Base-by-base conservation (phyloP, 2,797 vertebrate species). In the Sebastes matsubarae region DNA sequence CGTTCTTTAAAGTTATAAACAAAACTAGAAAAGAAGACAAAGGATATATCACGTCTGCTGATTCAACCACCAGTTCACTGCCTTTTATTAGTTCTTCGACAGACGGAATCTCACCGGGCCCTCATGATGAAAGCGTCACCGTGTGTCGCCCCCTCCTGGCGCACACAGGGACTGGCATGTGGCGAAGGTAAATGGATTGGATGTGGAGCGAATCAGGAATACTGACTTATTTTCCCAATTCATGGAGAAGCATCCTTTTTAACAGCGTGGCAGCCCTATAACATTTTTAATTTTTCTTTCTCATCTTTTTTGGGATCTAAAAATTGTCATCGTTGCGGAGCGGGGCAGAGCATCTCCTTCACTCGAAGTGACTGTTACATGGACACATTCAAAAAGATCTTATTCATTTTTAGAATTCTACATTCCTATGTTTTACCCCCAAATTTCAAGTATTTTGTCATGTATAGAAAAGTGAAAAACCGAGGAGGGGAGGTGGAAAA, bases 41-140 rank as follows among this genome's bases (percentile, higher is more conserved):
- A 92, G 86, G 94, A 94, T 93, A 88, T 94, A 94, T 94, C 94
- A 95, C 89, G 34, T 94, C 93, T 93, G 94, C 94, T 93, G 94
- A 95, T 94, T 95, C 93, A 90, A 92, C 94, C 89, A 95, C 94
- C 92, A 93, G 92, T 94, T 95, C 93, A 94, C 93, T 94, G 94
- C 94, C 94, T 95, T 93, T 94, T 93, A 88, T 91, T 92, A 93
- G 91, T 94, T 93, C 85, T 93, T 90, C 63, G 91, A 94, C 93
- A 92, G 88, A 93, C 86, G 88, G 93, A 92, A 94, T 82, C 91
- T 92, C 90, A 89, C 90, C 88, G 90, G 84, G 91, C 92, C 92
- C 88, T 93, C 87, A 73, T 87, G 90, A 92, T 76, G 89, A 92
- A 85, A 86, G 75, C 67, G 80, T 89, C 65, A 67, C 85, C 84